Evolutionary conservation across 1,140 invertebrate species (phyloP).

Genomic region (Delia radicum): DNA sequence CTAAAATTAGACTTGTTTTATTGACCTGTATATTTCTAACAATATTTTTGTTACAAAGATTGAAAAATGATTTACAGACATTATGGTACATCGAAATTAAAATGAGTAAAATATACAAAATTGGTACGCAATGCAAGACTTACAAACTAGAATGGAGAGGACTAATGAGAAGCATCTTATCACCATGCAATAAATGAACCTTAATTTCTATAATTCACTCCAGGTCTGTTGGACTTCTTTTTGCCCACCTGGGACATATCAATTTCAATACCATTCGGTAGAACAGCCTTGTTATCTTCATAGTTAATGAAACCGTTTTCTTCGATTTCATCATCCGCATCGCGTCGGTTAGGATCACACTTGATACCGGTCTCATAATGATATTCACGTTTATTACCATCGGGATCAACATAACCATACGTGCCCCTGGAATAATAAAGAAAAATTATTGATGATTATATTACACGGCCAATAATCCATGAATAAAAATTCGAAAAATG

Average conservation of each 20-base stretch:
- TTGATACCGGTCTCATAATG: slow-evolving; percentile 71
- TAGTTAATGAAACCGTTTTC: slow-evolving; percentile 72
- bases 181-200: background rate
- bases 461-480: too few relatives aligned
- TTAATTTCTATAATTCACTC: slow-evolving; percentile 33
- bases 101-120: too few relatives aligned
- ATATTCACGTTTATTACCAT: slow-evolving; percentile 72
- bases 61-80: too few relatives aligned
- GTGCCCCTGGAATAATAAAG: slow-evolving; percentile 65
- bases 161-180: slow-evolving; percentile 37
- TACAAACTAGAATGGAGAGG: too few relatives aligned
- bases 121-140: too few relatives aligned
- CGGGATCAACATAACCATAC: slow-evolving; percentile 81
- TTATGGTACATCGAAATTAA: too few relatives aligned
- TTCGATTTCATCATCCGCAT: slow-evolving; percentile 63
- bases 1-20: too few relatives aligned
- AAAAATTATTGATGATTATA: too few relatives aligned
- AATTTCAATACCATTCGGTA: slow-evolving; percentile 70
- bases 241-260: slow-evolving; percentile 70
- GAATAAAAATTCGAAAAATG: too few relatives aligned
- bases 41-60: too few relatives aligned
- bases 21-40: too few relatives aligned
- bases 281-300: slow-evolving; percentile 68
- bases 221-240: slow-evolving; percentile 66
- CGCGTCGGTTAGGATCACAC: slow-evolving; percentile 65